phyloP scores from a whole-genome alignment of 1,140 invertebrate genomes.

The Pomacea maculata region DNA sequence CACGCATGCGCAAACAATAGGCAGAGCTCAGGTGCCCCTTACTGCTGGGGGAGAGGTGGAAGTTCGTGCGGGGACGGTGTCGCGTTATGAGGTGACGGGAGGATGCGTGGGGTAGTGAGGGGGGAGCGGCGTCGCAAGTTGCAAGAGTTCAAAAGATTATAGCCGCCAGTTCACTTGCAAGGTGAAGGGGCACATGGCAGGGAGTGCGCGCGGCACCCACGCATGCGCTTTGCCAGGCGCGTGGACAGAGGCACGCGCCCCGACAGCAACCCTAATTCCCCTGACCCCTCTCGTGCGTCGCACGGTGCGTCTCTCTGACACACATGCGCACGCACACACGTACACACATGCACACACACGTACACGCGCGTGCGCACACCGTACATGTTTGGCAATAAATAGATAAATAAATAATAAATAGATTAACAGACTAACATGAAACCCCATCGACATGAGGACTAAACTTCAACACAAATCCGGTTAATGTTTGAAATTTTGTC shows the following conservation, averaged over 20 bases:
- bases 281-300: not conserved
- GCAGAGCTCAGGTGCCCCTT: not conserved
- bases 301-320: not conserved
- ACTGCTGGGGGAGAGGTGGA: not conserved
- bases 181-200: not conserved
- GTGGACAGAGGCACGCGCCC: not conserved
- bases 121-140: not conserved
- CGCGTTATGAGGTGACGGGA: not conserved
- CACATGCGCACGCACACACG: not conserved
- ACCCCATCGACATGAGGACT: not conserved
- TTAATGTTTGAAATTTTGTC: not conserved
- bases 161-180: not conserved
- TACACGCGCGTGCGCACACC: not conserved
- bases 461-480: not conserved
- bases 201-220: not conserved
- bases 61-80: not conserved
- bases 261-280: not conserved
- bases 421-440: not conserved
- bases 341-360: not conserved
- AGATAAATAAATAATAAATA: too few species aligned
- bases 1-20: conserved; percentile 1
- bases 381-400: not conserved
- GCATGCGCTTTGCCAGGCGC: not conserved
- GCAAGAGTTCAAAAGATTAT: not conserved
- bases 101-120: not conserved